Evolutionary conservation across 92 coral and sea anemone species (phyloP), one percentile per base, ranked within the genome.

Genomic region (Plumapathes pennacea): DNA sequence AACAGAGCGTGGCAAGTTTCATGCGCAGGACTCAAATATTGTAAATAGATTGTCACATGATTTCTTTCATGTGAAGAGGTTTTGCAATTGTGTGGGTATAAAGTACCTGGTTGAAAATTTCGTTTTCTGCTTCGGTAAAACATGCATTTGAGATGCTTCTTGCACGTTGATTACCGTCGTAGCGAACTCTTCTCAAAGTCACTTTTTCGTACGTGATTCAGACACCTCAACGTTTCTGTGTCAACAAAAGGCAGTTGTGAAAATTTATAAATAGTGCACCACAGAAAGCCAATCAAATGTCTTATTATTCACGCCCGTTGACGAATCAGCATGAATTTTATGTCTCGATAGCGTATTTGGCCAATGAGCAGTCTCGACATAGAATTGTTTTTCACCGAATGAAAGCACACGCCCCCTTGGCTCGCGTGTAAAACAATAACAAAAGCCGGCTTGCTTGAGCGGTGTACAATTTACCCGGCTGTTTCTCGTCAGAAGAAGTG

Each of bases 341-440:
- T 66, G 19, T 53, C 14, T 29, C 1, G 1, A 0, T 3, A 24
- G 20, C 1, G 4, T 0, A 1, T 9, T 3, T 1, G 32, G 3
- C 73, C 51, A 66, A 66, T 66, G 39, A 66, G 15, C 38, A 1
- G 10, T 28, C 10, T 4, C 18, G 25, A 66, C n/a, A n/a, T 40
- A 38, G 53, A 66, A 25, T 24, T 4, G 6, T 17, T n/a, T 38
- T 34, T 7, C 50, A 8, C 17, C 26, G 40, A 29, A 52, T 43
- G 54, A 25, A 17, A 25, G 67, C 54, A 73, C 65, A 82, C 96
- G 80, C 96, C 96, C 81, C 96, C 96, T 60, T 68, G 48, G 44
- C 64, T 18, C 79, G 62, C 80, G 54, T 54, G 57, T 33, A 79
- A 82, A 77, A 87, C 96, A 85, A 87, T 79, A 87, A 87, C 96